Evolutionary conservation across 2,888 invertebrate species (phyloP), one percentile per base, ranked within the genome.

Genomic region (Keiferia lycopersicella): DNA sequence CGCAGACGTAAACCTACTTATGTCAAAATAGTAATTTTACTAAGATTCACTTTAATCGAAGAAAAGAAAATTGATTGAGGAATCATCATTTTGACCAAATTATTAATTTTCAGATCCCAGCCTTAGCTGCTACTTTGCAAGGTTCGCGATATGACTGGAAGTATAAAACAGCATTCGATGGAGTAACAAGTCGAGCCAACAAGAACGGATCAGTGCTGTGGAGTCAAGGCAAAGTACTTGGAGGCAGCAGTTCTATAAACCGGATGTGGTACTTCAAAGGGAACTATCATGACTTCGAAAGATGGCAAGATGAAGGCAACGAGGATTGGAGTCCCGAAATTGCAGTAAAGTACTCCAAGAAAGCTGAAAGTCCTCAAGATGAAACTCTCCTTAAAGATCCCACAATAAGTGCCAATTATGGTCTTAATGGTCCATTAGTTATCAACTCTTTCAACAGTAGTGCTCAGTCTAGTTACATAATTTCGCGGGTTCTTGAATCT

Each of bases 111-210:
- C 61, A 77, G 77, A 66, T 77, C 61, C 84, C 84, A 39, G 66
- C 62, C 7, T 53, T 80, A 11, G 66, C 73, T 18, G 63, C 34
- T 30, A 22, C 38, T 0, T 50, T 83, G 18, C 71, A 34, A n/a
- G 51, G 94, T 73, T 88, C 78, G 7, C 64, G 70, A 75, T 84
- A 96, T 64, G 97, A 97, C 79, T 97, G 97, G 97, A 93, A 95
- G 76, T 97, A 97, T 80, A 94, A 95, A 79, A 96, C 96, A 0
- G 95, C 96, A 73, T 95, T 96, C 0, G 94, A 95, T 77, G 94
- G 94, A 26, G 93, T 91, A 58, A 92, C 93, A 0, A 96, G 96
- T 78, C 86, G 95, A 74, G 96, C 95, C 93, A 86, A 83, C 50
- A 73, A 77, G 65, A 76, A 80, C 60, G 74, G 79, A 63, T 67